phyloP scores from a whole-genome alignment of 2,113 vertebrate genomes.

The Tonatia bakeri region DNA sequence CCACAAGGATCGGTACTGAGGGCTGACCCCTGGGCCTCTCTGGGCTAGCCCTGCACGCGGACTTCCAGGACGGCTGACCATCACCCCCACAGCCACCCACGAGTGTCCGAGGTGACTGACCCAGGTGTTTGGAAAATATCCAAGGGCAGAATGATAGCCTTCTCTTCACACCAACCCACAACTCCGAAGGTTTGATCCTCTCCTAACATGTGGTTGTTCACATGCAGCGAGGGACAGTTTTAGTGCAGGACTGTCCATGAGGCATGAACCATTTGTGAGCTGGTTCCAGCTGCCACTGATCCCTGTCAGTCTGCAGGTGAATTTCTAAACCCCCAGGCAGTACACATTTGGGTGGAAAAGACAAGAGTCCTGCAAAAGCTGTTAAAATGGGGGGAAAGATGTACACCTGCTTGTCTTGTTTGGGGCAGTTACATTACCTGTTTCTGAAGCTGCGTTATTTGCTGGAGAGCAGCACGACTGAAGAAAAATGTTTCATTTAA shows the following conservation, averaged over 20 bases:
- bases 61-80: conserved; percentile 7
- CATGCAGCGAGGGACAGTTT: not conserved
- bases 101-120: not conserved
- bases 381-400: not conserved
- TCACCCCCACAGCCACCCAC: not conserved
- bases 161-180: not conserved
- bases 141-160: not conserved
- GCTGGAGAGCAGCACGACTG: not conserved
- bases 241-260: not conserved
- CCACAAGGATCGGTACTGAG: not conserved
- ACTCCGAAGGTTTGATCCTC: not conserved
- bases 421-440: not conserved
- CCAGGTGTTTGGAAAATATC: not conserved
- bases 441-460: not conserved
- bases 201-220: not conserved
- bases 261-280: not conserved
- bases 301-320: not conserved
- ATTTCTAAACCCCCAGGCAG: not conserved
- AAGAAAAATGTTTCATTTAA: not conserved
- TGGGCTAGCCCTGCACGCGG: not conserved
- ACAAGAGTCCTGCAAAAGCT: not conserved
- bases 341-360: not conserved
- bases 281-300: not conserved
- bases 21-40: not conserved
- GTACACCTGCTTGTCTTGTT: not conserved